Conservation (phyloP, 1,140 invertebrate genomes). For the Drosophila fuyamai region DNA sequence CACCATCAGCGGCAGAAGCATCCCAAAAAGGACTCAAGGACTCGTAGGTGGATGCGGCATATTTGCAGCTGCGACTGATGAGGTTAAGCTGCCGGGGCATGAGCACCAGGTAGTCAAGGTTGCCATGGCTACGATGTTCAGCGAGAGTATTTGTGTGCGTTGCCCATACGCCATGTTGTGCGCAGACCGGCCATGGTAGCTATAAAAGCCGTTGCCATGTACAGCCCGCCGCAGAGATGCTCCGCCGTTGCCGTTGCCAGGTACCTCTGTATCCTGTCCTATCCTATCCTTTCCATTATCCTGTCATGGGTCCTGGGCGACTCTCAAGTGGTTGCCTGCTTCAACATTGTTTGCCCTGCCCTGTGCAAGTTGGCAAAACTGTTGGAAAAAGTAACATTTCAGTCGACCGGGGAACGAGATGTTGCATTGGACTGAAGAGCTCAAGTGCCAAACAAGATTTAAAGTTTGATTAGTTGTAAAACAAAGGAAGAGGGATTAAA, state of each 20-base stretch:
- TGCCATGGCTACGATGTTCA: slow-evolving; percentile 70
- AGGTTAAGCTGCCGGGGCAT: slow-evolving; percentile 70
- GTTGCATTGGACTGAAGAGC: slow-evolving; percentile 23
- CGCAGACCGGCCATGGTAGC: slow-evolving; percentile 59
- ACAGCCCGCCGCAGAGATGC: slow-evolving; percentile 58
- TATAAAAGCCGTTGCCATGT: slow-evolving; percentile 80
- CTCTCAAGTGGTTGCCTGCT: slow-evolving; percentile 35
- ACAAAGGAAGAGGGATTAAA: not conserved
- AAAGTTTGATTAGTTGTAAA: slow-evolving; percentile 43
- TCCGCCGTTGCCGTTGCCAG: slow-evolving; percentile 57
- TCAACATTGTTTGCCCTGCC: slow-evolving; percentile 39
- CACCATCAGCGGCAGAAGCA: slow-evolving; percentile 26
- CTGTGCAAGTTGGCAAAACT: slow-evolving; percentile 31
- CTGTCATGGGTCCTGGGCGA: slow-evolving; percentile 22
- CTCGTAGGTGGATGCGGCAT: slow-evolving; percentile 54
- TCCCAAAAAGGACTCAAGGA: slow-evolving; percentile 59
- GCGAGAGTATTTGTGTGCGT: slow-evolving; percentile 12
- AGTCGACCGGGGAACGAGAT: slow-evolving; percentile 26
- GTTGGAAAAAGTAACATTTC: slow-evolving; percentile 37
- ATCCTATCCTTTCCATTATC: slow-evolving; percentile 13
- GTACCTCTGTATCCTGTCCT: slow-evolving; percentile 28
- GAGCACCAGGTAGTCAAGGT: slow-evolving; percentile 79
- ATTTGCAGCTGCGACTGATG: slow-evolving; percentile 60
- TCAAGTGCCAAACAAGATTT: slow-evolving; percentile 38
- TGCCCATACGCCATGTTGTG: slow-evolving; percentile 80